These are phyloP conservation scores for Platysternon megacephalum DNA, from an alignment of 2,113 vertebrate species.

Conservation along the genomic window DNA sequence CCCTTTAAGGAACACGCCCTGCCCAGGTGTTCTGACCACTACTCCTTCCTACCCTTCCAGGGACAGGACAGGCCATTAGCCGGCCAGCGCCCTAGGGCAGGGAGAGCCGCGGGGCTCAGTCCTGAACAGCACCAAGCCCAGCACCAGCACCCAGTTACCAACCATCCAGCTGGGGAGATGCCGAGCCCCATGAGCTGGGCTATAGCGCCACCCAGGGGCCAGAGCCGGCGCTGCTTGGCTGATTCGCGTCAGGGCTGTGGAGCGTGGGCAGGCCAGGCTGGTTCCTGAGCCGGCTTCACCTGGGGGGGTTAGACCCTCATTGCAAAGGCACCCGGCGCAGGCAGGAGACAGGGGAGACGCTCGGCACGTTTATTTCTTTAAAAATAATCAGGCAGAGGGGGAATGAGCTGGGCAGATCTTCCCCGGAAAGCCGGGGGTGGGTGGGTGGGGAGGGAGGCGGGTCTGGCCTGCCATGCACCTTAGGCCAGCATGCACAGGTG, in stretches of 20 bases:
- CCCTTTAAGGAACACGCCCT: neutral
- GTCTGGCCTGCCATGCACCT: neutral
- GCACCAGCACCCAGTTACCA: neutral
- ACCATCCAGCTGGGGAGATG: neutral
- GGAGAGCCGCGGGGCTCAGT: neutral
- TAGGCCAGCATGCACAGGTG: neutral
- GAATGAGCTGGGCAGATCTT: neutral
- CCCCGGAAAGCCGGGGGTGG: neutral
- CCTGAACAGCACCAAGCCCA: neutral
- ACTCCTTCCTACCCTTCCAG: neutral
- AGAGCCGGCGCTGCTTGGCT: neutral
- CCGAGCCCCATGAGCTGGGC: neutral
- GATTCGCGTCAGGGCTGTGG: neutral
- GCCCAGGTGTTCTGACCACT: neutral
- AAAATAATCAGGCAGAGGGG: neutral
- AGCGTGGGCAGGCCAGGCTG: neutral
- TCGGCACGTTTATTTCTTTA: neutral
- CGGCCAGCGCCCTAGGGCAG: neutral
- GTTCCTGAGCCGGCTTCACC: neutral
- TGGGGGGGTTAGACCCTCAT: neutral
- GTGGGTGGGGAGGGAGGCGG: rapidly evolving
- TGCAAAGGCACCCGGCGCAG: neutral
- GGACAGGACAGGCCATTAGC: neutral
- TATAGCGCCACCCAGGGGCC: neutral
- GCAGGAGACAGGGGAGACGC: neutral